phyloP scores from a whole-genome alignment of 2,888 invertebrate species.

The Lithosia quadra region DNA sequence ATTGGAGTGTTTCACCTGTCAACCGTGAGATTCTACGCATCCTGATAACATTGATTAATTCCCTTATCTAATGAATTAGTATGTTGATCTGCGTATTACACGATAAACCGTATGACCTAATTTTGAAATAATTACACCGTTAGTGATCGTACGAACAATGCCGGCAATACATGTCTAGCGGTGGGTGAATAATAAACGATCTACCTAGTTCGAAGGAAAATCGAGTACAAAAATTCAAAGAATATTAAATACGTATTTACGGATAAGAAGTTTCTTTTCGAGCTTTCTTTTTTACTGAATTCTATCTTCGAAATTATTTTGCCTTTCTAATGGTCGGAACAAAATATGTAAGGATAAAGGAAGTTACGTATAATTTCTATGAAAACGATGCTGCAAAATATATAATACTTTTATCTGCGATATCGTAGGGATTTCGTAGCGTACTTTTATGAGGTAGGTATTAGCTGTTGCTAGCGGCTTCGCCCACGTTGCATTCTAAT shows the following conservation, averaged over 20 bases:
- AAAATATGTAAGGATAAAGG: not conserved
- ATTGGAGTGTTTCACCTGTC: conserved; percentile 2
- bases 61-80: conserved; percentile 35
- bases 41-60: conserved; percentile 35
- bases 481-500: too few species aligned
- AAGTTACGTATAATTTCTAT: too few species aligned
- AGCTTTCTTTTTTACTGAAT: not conserved
- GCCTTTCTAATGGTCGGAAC: not conserved
- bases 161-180: not conserved
- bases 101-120: conserved; percentile 49
- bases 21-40: conserved; percentile 21
- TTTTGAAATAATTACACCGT: conserved; percentile 37
- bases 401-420: too few species aligned
- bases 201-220: conserved; percentile 6
- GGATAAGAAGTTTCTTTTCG: not conserved
- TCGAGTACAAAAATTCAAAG: not conserved
- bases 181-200: not conserved
- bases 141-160: conserved; percentile 12
- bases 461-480: too few species aligned
- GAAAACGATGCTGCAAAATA: too few species aligned
- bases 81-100: conserved; percentile 39
- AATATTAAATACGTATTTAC: not conserved
- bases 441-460: too few species aligned
- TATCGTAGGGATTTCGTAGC: too few species aligned
- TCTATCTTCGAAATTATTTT: not conserved